Conservation (phyloP, 1,140 invertebrate species). For the Ooceraea biroi region DNA sequence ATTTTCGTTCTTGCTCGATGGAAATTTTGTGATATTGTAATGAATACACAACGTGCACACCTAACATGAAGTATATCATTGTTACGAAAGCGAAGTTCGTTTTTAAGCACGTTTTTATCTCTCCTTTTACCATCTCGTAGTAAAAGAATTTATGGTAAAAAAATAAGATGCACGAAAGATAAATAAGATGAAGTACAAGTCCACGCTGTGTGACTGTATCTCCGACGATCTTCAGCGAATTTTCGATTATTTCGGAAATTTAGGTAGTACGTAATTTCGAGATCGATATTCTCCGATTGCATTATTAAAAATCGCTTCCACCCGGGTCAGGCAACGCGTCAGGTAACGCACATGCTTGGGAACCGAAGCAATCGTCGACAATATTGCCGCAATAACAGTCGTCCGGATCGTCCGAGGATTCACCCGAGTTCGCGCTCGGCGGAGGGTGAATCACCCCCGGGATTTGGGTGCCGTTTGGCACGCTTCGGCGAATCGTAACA, state of each 20-base stretch:
- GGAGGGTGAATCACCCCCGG: conserved; percentile 75
- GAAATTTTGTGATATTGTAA: conserved; percentile 48
- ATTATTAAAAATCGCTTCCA: not conserved
- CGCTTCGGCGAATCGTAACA: conserved; percentile 60
- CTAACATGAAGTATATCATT: not conserved
- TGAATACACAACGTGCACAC: conserved; percentile 18
- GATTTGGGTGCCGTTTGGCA: conserved; percentile 77
- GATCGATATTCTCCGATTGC: conserved; percentile 3
- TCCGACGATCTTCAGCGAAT: not conserved
- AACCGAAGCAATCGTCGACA: conserved; percentile 53
- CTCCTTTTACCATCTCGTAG: not conserved
- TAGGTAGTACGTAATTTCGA: not conserved
- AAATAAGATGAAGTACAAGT: too few species aligned
- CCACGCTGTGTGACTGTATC: not conserved
- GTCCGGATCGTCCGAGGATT: conserved; percentile 68
- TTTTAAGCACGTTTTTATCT: not conserved
- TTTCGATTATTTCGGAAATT: too few species aligned
- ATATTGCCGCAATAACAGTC: conserved; percentile 35
- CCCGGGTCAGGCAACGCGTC: not conserved
- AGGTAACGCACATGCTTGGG: conserved; percentile 28
- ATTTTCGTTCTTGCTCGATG: conserved; percentile 29
- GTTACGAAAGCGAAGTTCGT: conserved; percentile 8
- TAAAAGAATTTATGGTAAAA: not conserved
- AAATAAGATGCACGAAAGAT: too few species aligned
- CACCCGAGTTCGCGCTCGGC: conserved; percentile 46